Evolutionary conservation across 2,113 vertebrate species (phyloP), one percentile per base, ranked within the genome.

Genomic region (Clarias macrocephalus): DNA sequence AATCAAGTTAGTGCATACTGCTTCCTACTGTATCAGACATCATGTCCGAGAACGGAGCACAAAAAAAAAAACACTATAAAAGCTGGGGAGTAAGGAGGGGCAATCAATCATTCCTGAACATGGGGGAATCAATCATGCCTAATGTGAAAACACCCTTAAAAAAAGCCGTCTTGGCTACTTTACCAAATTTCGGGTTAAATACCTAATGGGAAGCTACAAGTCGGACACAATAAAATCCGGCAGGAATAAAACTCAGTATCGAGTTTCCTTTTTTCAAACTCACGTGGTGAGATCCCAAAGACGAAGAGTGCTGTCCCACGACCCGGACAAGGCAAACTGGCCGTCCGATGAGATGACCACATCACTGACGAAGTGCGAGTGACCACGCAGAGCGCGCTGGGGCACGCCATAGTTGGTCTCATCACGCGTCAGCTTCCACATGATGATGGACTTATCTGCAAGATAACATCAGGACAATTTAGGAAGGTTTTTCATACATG

Each of bases 341-440:
- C 98, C 98, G 80, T 99, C 98, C 0, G 97, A 99, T 15, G 98
- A 99, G 93, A 99, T 98, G 88, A 99, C 98, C 57, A 99, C 98
- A 11, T 99, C 98, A 83, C 98, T 99, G 23, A 99, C 97, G 0
- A 99, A 99, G 94, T 99, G 98, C 6, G 97, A 98, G 92, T 99
- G 98, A 0, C 98, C 98, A 0, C 94, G 94, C 77, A 99, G 91
- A 6, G 96, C 96, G 0, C 98, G 96, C 93, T 99, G 98, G 0
- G 97, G 98, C 89, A 98, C 97, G 23, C 98, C 98, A 2, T 99
- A 99, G 94, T 98, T 99, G 75, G 98, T 99, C 86, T 99, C 98
- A 68, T 99, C 98, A 30, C 98, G 95, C 4, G 98, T 99, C 91
- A 99, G 93, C 90, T 99, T 99, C 97, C 98, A 99, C 98, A 99